A percentile compares a stretch with the other conserved stretches of the same genome.
phyloP scores from a whole-genome alignment of 2,113 vertebrate species.

The Saccopteryx bilineata region DNA sequence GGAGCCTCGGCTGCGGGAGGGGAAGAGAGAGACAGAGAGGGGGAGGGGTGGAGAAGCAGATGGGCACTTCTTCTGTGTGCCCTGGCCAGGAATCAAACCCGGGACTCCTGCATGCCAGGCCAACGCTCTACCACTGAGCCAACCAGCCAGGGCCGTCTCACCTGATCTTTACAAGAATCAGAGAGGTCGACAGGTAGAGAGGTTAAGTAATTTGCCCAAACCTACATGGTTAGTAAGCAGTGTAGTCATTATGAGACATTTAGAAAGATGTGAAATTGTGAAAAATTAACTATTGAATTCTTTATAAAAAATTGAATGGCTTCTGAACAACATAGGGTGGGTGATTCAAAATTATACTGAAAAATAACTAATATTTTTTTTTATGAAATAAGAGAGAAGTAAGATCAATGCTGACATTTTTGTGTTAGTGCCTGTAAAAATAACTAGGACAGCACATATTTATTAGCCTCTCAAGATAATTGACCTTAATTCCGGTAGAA shows the following conservation, averaged over 20 bases:
- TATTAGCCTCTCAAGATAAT: not conserved
- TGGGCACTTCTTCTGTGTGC: no score
- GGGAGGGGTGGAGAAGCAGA: no score
- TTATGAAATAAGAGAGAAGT: not conserved
- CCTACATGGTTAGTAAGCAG: not conserved
- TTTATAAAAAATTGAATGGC: conserved; percentile 14
- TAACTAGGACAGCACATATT: not conserved
- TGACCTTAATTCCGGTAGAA: not conserved
- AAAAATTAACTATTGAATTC: not conserved
- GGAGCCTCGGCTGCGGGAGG: no score
- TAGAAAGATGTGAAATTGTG: conserved; percentile 39
- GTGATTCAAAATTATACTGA: conserved; percentile 31
- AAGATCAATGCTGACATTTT: not conserved
- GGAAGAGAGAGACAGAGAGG: no score
- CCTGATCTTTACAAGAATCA: not conserved
- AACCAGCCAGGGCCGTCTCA: not conserved
- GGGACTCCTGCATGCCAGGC: no score
- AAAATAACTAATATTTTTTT: not conserved
- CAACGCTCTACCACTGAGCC: no score
- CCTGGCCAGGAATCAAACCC: no score
- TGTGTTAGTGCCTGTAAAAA: not conserved
- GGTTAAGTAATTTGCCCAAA: not conserved
- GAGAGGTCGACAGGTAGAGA: not conserved
- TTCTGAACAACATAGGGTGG: not conserved
- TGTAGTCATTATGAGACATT: not conserved